A percentile compares a stretch with the other conserved stretches of the same genome.
Conservation (phyloP, 2,113 vertebrate genomes). For the Hirundichthys speculiger region DNA sequence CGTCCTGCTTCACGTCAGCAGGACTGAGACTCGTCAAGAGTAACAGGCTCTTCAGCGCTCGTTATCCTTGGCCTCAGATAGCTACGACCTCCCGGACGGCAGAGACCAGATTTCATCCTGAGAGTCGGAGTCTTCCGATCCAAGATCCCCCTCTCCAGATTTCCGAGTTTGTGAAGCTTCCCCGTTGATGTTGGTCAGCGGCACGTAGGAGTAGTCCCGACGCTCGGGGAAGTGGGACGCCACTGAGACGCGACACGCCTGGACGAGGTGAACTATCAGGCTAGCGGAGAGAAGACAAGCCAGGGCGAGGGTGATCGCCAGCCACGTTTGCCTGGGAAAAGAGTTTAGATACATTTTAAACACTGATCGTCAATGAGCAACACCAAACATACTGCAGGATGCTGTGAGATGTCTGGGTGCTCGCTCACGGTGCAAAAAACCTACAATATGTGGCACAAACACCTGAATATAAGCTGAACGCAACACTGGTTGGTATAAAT, state of each 20-base stretch:
- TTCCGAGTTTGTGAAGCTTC: background rate
- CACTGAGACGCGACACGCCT: constrained; percentile 24
- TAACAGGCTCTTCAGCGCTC: constrained; percentile 10
- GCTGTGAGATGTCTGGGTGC: no score
- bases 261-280: constrained; percentile 61
- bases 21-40: background rate
- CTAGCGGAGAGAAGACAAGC: constrained; percentile 66
- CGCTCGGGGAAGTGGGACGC: background rate
- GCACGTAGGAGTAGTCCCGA: constrained; percentile 73
- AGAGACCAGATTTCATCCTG: constrained; percentile 62
- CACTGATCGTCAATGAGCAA: background rate
- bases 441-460: no score
- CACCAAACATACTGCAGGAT: no score
- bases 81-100: background rate
- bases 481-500: no score
- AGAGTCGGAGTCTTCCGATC: constrained; percentile 54
- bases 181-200: constrained; percentile 59
- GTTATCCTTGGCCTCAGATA: background rate
- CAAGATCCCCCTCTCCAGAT: background rate
- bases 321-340: constrained; percentile 72
- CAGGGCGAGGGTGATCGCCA: constrained; percentile 60
- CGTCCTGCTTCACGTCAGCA: constrained; percentile 11
- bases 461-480: no score
- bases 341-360: background rate
- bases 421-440: no score